Conservation (phyloP, 1,140 invertebrate species). For the Drosophila busckii region DNA sequence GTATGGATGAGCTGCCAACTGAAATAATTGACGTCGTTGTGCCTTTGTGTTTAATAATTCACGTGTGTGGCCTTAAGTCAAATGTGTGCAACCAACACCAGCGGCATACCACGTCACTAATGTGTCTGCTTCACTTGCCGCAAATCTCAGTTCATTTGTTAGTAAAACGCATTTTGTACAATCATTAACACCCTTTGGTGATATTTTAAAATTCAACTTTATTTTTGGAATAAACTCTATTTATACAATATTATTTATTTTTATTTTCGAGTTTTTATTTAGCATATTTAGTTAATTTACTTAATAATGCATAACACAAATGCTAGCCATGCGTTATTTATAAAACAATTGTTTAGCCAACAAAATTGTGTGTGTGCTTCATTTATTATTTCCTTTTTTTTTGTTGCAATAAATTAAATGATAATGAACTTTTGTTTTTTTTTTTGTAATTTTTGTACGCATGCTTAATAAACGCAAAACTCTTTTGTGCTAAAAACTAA, state of each 20-base stretch:
- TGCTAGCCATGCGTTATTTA: slow-evolving; percentile 1
- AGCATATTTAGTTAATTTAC: slow-evolving; percentile 46
- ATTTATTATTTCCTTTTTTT: neutral
- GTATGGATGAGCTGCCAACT: slow-evolving; percentile 68
- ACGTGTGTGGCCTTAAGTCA: too few relatives aligned
- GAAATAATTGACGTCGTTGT: slow-evolving; percentile 67
- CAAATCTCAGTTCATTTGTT: too few relatives aligned
- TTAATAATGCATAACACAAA: slow-evolving; percentile 26
- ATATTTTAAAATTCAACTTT: slow-evolving; percentile 51
- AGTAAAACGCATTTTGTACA: too few relatives aligned
- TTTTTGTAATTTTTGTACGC: slow-evolving; percentile 5
- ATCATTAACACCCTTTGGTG: too few relatives aligned
- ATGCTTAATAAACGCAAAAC: too few relatives aligned
- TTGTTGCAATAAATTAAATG: slow-evolving; percentile 46
- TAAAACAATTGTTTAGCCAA: slow-evolving; percentile 16
- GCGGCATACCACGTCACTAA: too few relatives aligned
- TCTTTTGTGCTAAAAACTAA: too few relatives aligned
- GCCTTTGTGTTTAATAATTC: slow-evolving; percentile 66
- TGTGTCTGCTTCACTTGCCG: too few relatives aligned
- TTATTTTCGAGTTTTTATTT: slow-evolving; percentile 29
- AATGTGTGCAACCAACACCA: slow-evolving; percentile 11
- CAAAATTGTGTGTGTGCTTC: neutral
- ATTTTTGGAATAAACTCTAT: slow-evolving; percentile 50
- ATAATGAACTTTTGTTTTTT: slow-evolving; percentile 7
- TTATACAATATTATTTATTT: slow-evolving; percentile 53